phyloP scores from a whole-genome alignment of 2,797 vertebrate species.

The Clangula hyemalis region DNA sequence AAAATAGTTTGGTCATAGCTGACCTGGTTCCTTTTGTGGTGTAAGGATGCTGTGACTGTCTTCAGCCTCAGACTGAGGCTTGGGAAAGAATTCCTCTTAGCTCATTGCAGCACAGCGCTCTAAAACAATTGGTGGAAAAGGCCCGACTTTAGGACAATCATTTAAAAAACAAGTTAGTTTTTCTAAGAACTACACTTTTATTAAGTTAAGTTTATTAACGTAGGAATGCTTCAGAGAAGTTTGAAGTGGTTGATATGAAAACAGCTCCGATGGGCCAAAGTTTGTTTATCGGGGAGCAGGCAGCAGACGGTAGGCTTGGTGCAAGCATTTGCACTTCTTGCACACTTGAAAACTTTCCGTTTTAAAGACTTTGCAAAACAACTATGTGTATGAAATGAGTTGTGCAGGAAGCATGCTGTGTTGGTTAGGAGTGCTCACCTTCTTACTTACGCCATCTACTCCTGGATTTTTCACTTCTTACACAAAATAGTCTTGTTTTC shows the following conservation, averaged over 20 bases:
- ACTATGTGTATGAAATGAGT: neutral
- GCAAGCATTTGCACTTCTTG: neutral
- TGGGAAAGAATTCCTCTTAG: neutral
- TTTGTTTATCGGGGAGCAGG: neutral
- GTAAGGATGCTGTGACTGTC: neutral
- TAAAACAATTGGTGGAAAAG: neutral
- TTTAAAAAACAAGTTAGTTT: neutral
- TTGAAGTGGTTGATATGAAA: neutral
- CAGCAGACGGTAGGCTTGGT: neutral
- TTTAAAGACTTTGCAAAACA: neutral
- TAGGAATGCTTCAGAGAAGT: neutral
- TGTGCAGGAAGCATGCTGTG: neutral
- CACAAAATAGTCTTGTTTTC: neutral
- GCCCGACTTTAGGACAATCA: neutral
- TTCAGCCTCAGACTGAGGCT: neutral
- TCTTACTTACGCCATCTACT: neutral
- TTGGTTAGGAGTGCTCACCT: neutral
- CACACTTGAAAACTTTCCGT: rapidly evolving
- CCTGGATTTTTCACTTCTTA: neutral
- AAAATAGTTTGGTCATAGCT: neutral
- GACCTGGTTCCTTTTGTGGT: neutral
- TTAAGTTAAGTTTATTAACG: neutral
- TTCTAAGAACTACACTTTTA: neutral
- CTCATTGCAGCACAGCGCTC: neutral
- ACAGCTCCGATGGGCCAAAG: neutral